Evolutionary conservation across 2,113 vertebrate genomes (phyloP).

Genomic region (Tor tambroides): DNA sequence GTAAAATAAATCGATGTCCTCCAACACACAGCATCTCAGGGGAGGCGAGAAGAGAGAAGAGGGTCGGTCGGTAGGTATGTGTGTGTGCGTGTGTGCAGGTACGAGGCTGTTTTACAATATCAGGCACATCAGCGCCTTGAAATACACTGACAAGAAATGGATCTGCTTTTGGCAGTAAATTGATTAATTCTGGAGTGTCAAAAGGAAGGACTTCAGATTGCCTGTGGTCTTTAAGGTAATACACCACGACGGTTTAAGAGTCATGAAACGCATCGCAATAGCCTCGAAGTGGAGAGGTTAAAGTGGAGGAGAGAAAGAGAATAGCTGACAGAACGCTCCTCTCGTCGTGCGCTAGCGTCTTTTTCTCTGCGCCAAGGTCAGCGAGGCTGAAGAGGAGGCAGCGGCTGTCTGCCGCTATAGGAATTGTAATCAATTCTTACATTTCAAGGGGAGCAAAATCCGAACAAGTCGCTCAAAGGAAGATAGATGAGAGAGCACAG

Average conservation of each 20-base stretch:
- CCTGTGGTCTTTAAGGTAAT: conserved; percentile 56
- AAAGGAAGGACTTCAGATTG: conserved; percentile 55
- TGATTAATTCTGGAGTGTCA: conserved; percentile 65
- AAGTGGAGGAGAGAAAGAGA: neutral
- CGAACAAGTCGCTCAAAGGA: conserved; percentile 70
- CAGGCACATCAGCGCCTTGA: conserved; percentile 45
- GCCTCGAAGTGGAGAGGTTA: conserved; percentile 47
- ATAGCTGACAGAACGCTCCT: neutral
- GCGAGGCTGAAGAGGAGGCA: conserved; percentile 41
- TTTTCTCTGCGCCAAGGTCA: conserved; percentile 55
- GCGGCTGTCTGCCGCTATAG: conserved; percentile 64
- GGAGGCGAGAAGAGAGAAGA: conserved; percentile 40
- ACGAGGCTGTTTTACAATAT: conserved; percentile 37
- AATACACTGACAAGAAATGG: conserved; percentile 48
- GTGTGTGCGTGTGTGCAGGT: conserved; percentile 34
- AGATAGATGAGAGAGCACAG: conserved; percentile 71
- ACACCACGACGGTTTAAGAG: conserved; percentile 56
- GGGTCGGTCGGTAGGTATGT: conserved; percentile 35
- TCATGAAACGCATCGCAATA: conserved; percentile 43
- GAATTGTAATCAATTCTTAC: conserved; percentile 74
- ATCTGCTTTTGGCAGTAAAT: conserved; percentile 58
- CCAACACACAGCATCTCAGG: conserved; percentile 57
- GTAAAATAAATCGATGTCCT: conserved; percentile 66
- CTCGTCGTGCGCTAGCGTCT: conserved; percentile 27
- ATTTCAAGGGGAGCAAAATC: conserved; percentile 73